phyloP scores from a whole-genome alignment of 2,113 vertebrate species.

The Ariopsis seemanni region DNA sequence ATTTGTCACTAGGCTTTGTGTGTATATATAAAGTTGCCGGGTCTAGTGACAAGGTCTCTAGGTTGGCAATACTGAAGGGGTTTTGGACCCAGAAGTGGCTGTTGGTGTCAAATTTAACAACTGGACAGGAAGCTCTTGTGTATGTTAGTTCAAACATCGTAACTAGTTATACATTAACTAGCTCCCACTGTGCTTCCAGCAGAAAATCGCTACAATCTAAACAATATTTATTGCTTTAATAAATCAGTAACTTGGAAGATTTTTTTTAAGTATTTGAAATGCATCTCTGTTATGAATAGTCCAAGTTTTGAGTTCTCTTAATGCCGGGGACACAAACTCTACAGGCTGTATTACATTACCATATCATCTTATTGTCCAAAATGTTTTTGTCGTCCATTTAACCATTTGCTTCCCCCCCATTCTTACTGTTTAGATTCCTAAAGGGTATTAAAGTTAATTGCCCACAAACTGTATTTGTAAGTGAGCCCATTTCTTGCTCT shows the following conservation, averaged over 20 bases:
- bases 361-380: slow-evolving; percentile 14
- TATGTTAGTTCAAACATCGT: neutral
- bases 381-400: slow-evolving; percentile 46
- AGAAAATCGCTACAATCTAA: neutral
- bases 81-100: too few relatives aligned
- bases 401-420: slow-evolving; percentile 77
- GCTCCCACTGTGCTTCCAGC: neutral
- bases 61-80: too few relatives aligned
- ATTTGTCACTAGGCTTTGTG: too few relatives aligned
- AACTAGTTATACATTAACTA: neutral
- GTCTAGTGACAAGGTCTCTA: too few relatives aligned
- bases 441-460: slow-evolving; percentile 85
- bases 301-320: too few relatives aligned
- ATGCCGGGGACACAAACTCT: neutral
- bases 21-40: too few relatives aligned
- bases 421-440: slow-evolving; percentile 90
- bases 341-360: slow-evolving; percentile 14
- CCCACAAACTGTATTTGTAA: slow-evolving; percentile 92
- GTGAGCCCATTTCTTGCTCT: slow-evolving; percentile 73
- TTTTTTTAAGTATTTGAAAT: neutral
- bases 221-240: neutral
- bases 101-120: too few relatives aligned
- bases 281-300: too few relatives aligned
- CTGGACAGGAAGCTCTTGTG: neutral
- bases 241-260: neutral